phyloP scores from a whole-genome alignment of 35 echinoderm and acorn worm genomes.

The Hemicentrotus pulcherrimus region DNA sequence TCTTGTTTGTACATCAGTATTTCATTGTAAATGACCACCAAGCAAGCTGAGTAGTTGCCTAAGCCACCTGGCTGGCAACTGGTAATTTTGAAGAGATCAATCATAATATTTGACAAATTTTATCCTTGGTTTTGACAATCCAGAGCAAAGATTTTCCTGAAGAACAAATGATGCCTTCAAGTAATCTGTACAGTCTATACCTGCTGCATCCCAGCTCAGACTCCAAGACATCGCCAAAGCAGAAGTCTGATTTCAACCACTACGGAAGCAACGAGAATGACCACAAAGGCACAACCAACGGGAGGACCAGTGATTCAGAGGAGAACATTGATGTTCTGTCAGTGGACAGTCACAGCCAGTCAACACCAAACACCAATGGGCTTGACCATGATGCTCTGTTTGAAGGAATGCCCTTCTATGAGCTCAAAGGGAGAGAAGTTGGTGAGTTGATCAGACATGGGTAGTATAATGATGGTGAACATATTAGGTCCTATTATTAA shows the following conservation, averaged over 20 bases:
- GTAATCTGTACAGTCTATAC: conserved; percentile 87
- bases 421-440: conserved; percentile 84
- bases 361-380: conserved; percentile 38
- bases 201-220: conserved; percentile 68
- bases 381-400: conserved; percentile 73
- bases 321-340: conserved; percentile 68
- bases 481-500: neutral
- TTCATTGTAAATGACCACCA: no score
- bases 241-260: neutral
- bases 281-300: neutral
- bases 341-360: conserved; percentile 25
- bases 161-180: conserved; percentile 81
- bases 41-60: no score
- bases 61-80: neutral
- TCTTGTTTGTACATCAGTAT: no score
- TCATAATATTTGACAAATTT: neutral
- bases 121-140: neutral
- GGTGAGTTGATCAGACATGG: conserved; percentile 60
- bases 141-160: conserved; percentile 92
- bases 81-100: neutral
- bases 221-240: conserved; percentile 13
- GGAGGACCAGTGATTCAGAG: conserved; percentile 46
- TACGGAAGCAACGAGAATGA: neutral
- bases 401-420: conserved; percentile 98
- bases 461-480: no score